Evolutionary conservation across 2,888 invertebrate species (phyloP).

Genomic region (Athrips mouffetella): DNA sequence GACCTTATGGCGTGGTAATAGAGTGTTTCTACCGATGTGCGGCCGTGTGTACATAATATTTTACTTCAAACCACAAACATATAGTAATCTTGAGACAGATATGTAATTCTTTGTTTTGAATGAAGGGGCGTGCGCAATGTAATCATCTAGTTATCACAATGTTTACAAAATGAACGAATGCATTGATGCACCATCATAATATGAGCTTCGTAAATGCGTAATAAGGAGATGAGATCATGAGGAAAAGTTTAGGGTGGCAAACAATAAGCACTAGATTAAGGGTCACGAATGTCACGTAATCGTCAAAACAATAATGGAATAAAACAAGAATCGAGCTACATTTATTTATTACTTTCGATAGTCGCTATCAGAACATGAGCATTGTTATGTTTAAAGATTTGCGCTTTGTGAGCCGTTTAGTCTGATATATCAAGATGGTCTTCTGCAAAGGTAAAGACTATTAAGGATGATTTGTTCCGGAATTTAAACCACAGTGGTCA

Average conservation of each 20-base stretch:
- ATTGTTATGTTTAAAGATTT: slow-evolving; percentile 25
- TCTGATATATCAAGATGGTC: too few species aligned
- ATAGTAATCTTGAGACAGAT: too few species aligned
- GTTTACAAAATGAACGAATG: slow-evolving; percentile 35
- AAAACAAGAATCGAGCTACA: slow-evolving; percentile 56
- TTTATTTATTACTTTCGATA: slow-evolving; percentile 35
- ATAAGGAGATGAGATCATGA: slow-evolving; percentile 60
- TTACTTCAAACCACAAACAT: too few species aligned
- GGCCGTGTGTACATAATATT: too few species aligned
- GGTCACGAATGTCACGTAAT: slow-evolving; percentile 52
- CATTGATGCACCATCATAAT: slow-evolving; percentile 24
- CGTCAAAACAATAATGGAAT: slow-evolving; percentile 64
- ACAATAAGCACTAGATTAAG: slow-evolving; percentile 50
- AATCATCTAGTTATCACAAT: slow-evolving; percentile 21
- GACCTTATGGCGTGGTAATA: too few species aligned
- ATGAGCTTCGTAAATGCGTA: slow-evolving; percentile 36
- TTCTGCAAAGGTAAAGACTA: too few species aligned
- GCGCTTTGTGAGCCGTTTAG: slow-evolving; percentile 8
- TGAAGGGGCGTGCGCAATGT: slow-evolving; percentile 34
- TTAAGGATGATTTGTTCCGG: too few species aligned
- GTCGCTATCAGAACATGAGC: slow-evolving; percentile 18
- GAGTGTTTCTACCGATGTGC: too few species aligned
- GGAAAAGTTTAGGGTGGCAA: slow-evolving; percentile 64
- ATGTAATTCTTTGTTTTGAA: slow-evolving; percentile 14
- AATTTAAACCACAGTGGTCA: not conserved